Base-by-base conservation (phyloP, 2,888 invertebrate species). In the Apamea crenata region DNA sequence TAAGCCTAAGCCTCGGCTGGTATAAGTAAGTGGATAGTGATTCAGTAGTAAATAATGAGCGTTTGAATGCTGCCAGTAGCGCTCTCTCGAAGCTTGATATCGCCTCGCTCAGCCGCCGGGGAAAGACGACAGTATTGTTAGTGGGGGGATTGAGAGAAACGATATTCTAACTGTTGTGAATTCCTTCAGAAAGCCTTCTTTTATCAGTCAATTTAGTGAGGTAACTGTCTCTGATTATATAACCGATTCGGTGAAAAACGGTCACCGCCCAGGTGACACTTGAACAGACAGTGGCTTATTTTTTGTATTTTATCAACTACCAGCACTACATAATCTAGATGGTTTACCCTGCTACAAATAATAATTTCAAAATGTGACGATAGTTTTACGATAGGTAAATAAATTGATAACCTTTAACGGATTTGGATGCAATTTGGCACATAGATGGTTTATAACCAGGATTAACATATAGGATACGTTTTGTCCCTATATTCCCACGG, bases 11-110 rank as follows among this genome's bases (percentile, higher is more conserved):
- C 80, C 67, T 5, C 14, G 53, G 21, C 61, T 66, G 36, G 71
- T 78, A 87, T 80, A 78, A 66, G 82, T 78, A 75, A 82, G 74
- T 78, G 68, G 73, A 82, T 81, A 87, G 77, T 82, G 83, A 81
- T 80, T 80, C 81, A 83, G 72, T 73, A 81, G 81, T 85, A 87
- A 85, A 87, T 88, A 87, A 88, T 88, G 89, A 87, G 85, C 79
- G 74, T 85, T 87, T 85, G 89, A 89, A 88, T 83, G 78, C 83
- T 70, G 59, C 65, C 67, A 77, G 67, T 44, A 63, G 73, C 86
- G 81, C 82, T 85, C 75, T 72, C 84, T 78, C n/a, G 74, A 66
- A 79, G 76, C 74, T 67, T 78, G 85, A 88, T 88, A 91, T 90
- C 87, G 79, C 53, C 67, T 70, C 82, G 82, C 84, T 89, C 86